Evolutionary conservation across 1,140 invertebrate genomes (phyloP).

Genomic region (Bathynomus jamesi): DNA sequence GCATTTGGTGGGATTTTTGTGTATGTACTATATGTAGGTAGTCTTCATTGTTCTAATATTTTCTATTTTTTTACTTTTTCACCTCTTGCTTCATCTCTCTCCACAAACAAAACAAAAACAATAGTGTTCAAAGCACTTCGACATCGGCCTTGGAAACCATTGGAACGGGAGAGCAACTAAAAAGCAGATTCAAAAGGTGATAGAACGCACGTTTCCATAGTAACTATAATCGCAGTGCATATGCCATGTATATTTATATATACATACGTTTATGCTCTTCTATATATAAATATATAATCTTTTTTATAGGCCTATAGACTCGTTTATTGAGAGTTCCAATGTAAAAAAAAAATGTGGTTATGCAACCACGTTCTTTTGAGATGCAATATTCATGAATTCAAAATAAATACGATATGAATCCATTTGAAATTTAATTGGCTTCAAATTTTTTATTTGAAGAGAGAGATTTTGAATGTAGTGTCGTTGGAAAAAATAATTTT

Average conservation of each 20-base stretch:
- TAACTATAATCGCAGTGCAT: neutral
- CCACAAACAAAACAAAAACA: neutral
- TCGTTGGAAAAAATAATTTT: too few relatives aligned
- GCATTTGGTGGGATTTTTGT: too few relatives aligned
- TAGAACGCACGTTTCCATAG: neutral
- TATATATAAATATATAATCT: conserved; percentile 2
- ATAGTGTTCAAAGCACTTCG: neutral
- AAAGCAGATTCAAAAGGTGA: neutral
- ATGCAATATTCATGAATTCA: too few relatives aligned
- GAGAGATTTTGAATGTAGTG: too few relatives aligned
- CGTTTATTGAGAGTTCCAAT: neutral
- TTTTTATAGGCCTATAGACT: neutral
- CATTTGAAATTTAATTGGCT: too few relatives aligned
- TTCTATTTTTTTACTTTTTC: neutral
- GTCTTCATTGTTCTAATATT: neutral
- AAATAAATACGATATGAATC: too few relatives aligned
- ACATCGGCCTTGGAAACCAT: neutral
- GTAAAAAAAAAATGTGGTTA: neutral
- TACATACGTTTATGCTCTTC: neutral
- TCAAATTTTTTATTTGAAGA: too few relatives aligned
- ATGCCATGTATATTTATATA: neutral
- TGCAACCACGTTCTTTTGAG: too few relatives aligned
- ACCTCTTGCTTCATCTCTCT: neutral
- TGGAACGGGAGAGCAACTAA: neutral
- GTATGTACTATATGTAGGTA: too few relatives aligned